Percentiles rank a stretch among this genome's conserved stretches.
Conservation (phyloP, 1,140 invertebrate genomes). For the Drosophila leontia region DNA sequence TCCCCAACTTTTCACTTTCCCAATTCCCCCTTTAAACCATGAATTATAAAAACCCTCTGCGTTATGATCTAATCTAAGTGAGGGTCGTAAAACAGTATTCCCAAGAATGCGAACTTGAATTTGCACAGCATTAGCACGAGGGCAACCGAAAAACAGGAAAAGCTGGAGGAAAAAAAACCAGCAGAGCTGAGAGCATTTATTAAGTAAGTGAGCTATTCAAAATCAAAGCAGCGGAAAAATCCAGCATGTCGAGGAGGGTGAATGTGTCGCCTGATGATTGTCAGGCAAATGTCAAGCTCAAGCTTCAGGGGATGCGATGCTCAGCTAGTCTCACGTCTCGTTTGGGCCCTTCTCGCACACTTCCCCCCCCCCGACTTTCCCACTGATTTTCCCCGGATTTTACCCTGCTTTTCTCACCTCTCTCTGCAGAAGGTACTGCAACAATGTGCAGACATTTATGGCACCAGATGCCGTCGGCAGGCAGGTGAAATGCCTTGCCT, state of each 20-base stretch:
- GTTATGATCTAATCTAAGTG: slow-evolving; percentile 65
- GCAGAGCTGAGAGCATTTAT: slow-evolving; percentile 58
- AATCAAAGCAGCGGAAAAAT: slow-evolving; percentile 77
- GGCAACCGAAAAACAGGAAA: slow-evolving; percentile 1
- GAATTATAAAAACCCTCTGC: slow-evolving; percentile 51
- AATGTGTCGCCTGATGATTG: slow-evolving; percentile 58
- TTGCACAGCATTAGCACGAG: slow-evolving; percentile 64
- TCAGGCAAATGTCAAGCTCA: slow-evolving; percentile 65
- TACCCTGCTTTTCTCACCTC: background rate
- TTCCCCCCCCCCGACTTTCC: background rate
- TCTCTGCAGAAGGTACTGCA: slow-evolving; percentile 47
- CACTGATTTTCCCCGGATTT: background rate
- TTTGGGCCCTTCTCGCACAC: background rate
- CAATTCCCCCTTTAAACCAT: slow-evolving; percentile 7
- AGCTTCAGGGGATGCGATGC: slow-evolving; percentile 28
- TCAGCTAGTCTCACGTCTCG: slow-evolving; percentile 34
- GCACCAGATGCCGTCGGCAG: slow-evolving; percentile 63
- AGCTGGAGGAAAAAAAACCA: background rate
- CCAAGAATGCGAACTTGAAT: slow-evolving; percentile 59
- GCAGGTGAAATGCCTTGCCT: slow-evolving; percentile 58
- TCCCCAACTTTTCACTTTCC: background rate
- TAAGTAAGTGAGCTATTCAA: slow-evolving; percentile 78
- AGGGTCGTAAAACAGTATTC: slow-evolving; percentile 24
- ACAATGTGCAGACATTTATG: slow-evolving; percentile 79
- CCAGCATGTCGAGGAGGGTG: slow-evolving; percentile 5